Evolutionary conservation across 2,797 vertebrate species (phyloP).

Genomic region (Tokudaia tokunoshimensis): DNA sequence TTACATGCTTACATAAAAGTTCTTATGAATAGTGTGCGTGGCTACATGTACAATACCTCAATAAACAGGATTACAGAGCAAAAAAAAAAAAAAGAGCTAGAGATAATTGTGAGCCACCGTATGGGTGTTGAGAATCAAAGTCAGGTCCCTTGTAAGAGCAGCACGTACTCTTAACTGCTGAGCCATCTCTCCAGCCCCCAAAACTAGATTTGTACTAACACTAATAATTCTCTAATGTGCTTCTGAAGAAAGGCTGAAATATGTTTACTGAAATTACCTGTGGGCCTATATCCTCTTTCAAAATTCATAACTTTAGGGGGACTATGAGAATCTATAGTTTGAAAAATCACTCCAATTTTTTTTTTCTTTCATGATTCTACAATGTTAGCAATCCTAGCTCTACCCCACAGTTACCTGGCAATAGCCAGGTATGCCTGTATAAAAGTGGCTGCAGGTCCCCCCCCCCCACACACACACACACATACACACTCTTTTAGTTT

Average conservation of each 20-base stretch:
- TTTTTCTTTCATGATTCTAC: slow-evolving; percentile 30
- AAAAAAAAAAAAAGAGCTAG: too few species aligned
- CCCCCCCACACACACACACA: too few species aligned
- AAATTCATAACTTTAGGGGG: slow-evolving; percentile 34
- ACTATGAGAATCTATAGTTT: background rate
- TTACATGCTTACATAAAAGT: background rate
- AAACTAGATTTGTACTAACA: background rate
- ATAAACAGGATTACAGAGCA: background rate
- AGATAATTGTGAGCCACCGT: background rate
- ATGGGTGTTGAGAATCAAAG: background rate
- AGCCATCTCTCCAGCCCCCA: too few species aligned
- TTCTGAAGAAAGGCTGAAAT: background rate
- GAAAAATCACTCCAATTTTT: slow-evolving; percentile 17
- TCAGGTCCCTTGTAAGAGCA: too few species aligned
- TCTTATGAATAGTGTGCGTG: background rate
- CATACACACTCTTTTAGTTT: too few species aligned
- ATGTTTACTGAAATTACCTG: background rate
- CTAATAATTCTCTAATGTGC: slow-evolving; percentile 24
- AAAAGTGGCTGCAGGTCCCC: too few species aligned
- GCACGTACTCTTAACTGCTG: too few species aligned
- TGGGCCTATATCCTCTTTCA: background rate
- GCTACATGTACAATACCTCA: background rate
- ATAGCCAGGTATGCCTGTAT: too few species aligned
- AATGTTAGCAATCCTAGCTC: background rate
- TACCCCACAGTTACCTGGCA: too few species aligned